phyloP scores from a whole-genome alignment of 2,888 invertebrate genomes.

The Lomographa bimaculata region DNA sequence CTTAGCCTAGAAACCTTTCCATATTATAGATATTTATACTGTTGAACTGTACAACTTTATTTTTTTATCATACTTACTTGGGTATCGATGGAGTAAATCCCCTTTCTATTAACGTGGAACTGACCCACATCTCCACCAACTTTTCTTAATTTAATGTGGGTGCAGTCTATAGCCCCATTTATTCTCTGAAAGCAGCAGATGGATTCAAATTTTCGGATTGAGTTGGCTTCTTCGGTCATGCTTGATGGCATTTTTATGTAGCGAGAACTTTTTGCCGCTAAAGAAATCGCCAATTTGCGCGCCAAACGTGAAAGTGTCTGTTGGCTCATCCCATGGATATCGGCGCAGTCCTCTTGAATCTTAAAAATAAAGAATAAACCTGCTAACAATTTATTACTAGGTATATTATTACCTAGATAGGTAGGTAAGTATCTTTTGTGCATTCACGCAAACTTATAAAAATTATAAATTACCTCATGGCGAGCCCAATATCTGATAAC shows the following conservation, averaged over 20 bases:
- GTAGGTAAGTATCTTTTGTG: too few species aligned
- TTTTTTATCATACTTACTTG: not conserved
- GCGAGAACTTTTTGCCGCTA: constrained; percentile 1
- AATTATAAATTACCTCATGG: too few species aligned
- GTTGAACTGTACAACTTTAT: too few species aligned
- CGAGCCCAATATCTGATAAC: too few species aligned
- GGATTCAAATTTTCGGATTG: constrained; percentile 1
- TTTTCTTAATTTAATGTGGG: constrained; percentile 6
- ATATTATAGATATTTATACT: too few species aligned
- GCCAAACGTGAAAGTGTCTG: too few species aligned
- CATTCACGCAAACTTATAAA: too few species aligned
- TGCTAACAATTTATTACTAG: too few species aligned
- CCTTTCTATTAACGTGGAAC: constrained; percentile 2
- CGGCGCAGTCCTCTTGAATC: too few species aligned
- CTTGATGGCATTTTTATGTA: constrained; percentile 3
- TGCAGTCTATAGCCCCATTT: constrained; percentile 2
- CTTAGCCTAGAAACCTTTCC: too few species aligned
- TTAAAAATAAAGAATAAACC: not conserved
- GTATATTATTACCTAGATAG: too few species aligned
- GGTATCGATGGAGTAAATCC: constrained; percentile 5
- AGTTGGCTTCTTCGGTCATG: not conserved
- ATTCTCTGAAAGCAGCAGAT: constrained; percentile 2
- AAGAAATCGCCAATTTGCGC: constrained; percentile 1
- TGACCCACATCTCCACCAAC: constrained; percentile 3
- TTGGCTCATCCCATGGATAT: not conserved